phyloP scores from a whole-genome alignment of 2,797 vertebrate species.

The Pyrocephalus nanus region DNA sequence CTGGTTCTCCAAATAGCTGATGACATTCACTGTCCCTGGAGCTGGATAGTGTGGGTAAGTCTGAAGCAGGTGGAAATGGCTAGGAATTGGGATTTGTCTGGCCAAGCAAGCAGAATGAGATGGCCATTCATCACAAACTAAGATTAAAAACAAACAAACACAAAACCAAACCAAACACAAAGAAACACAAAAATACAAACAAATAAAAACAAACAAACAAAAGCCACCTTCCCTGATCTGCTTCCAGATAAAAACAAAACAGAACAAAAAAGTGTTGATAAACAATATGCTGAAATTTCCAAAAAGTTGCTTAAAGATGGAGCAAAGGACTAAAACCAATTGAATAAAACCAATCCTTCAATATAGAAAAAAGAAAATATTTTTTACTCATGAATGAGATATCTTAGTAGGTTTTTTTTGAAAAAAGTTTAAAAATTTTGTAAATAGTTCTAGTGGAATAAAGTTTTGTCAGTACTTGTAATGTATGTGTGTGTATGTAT shows the following conservation, averaged over 20 bases:
- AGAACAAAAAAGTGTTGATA: too few relatives aligned
- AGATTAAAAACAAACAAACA: neutral
- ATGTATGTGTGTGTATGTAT: accelerated
- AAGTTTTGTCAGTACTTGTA: neutral
- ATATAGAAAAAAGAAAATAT: neutral
- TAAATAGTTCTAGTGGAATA: neutral
- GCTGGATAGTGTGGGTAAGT: neutral
- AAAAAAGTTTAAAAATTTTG: neutral
- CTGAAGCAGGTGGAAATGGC: neutral
- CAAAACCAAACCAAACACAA: too few relatives aligned
- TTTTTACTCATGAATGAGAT: neutral
- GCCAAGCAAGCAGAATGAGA: neutral
- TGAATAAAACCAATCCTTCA: neutral
- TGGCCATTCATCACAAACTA: neutral
- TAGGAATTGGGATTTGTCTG: neutral
- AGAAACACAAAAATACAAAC: too few relatives aligned
- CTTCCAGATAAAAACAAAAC: neutral
- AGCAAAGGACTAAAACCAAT: neutral
- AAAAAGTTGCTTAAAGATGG: neutral
- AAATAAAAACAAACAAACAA: too few relatives aligned
- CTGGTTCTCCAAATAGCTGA: neutral
- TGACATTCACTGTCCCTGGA: neutral
- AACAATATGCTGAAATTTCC: neutral
- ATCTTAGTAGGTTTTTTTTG: neutral
- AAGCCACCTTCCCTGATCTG: neutral